A percentile compares a stretch with the other conserved stretches of the same genome.
Conservation (phyloP, 2,888 invertebrate species). For the Nephrocerus scutellatus region DNA sequence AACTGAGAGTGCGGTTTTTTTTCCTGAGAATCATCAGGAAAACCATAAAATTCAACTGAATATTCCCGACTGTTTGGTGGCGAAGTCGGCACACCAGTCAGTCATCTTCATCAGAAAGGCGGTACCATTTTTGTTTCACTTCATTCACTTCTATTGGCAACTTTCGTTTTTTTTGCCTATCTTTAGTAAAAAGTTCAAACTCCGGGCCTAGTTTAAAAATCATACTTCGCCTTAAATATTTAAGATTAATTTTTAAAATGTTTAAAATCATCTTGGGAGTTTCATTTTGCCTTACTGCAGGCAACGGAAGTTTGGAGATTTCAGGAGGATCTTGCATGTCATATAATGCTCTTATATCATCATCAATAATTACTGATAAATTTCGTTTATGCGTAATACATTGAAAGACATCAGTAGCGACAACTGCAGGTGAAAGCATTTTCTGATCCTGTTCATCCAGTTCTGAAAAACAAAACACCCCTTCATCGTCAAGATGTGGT, state of each 20-base stretch:
- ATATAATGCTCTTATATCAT: constrained; percentile 26
- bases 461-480: constrained; percentile 42
- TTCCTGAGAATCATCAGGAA: too few species aligned
- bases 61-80: too few species aligned
- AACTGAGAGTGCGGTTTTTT: too few species aligned
- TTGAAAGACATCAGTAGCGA: constrained; percentile 33
- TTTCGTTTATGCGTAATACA: constrained; percentile 29
- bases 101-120: too few species aligned
- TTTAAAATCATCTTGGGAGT: constrained; percentile 22
- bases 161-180: too few species aligned
- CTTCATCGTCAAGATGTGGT: constrained; percentile 38
- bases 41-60: too few species aligned
- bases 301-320: constrained; percentile 18
- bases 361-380: constrained; percentile 32
- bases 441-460: constrained; percentile 34
- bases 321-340: constrained; percentile 17
- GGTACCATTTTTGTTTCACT: too few species aligned
- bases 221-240: constrained; percentile 22
- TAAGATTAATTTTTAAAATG: constrained; percentile 30
- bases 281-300: constrained; percentile 5
- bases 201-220: constrained; percentile 29
- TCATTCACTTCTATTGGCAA: too few species aligned
- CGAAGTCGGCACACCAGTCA: too few species aligned
- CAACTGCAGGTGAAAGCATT: constrained; percentile 34
- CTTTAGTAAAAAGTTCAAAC: too few species aligned